Base-by-base conservation (phyloP, 2,888 invertebrate species). In the Cylindroiulus punctatus region DNA sequence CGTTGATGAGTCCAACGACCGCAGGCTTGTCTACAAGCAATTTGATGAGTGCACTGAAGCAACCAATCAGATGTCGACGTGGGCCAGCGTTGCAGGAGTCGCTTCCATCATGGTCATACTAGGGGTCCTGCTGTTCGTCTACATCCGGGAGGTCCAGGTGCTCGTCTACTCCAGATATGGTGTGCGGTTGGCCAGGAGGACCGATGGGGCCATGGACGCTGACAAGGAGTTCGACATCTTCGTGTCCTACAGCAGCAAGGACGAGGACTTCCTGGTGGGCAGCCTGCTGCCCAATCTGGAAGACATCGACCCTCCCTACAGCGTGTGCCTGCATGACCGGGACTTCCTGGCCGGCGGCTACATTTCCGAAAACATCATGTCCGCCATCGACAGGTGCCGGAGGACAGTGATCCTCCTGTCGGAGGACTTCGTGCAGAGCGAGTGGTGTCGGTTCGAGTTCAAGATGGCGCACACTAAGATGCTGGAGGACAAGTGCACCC, bases 371-470 rank as follows among this genome's bases (percentile, higher is more conserved):
- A 90, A 89, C 87, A 90, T 90, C 85, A 40, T 88, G 0, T 87
- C 89, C 7, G 88, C 88, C 81, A 89, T 90, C 42, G 88, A 89
- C 36, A 81, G 84, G 40, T 89, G 90, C 52, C 86, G 88, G n/a
- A 88, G 88, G 85, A 88, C 89, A 1, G 83, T 90, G 0, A 47
- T 89, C 22, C 87, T 90, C 8, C 83, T 89, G 8, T 88, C 89
- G 0, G 36, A 89, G 12, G 83, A 87, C 76, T 89, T 89, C 87
- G 87, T 88, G 0, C 85, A 85, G 81, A 89, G 89, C 81, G 87
- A 88, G 22, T 90, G 89, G 89, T 89, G 89, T 84, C 87, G 88
- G 84, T 88, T 88, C 44, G 89, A 90, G 86, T 84, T 89, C 88
- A 65, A 10, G 65, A 26, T 26, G 8, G 65, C 65, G 12, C 26